phyloP scores from a whole-genome alignment of 2,797 vertebrate genomes.

The Phaenicophaeus curvirostris region DNA sequence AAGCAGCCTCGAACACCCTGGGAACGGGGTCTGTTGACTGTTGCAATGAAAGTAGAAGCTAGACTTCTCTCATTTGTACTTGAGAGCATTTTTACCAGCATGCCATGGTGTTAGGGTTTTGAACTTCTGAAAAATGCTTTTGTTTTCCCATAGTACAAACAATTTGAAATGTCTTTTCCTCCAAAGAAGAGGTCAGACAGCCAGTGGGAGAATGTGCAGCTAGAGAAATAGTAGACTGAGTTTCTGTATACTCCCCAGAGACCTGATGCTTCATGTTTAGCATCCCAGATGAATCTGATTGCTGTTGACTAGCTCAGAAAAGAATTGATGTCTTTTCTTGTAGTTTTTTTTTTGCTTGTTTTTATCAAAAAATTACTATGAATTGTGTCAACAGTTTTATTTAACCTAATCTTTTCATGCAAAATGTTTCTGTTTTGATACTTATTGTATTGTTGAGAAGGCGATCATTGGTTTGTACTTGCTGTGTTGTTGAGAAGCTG shows the following conservation, averaged over 20 bases:
- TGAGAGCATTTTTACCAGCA: neutral
- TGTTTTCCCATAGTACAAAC: neutral
- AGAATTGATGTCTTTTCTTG: neutral
- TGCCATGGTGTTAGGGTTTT: neutral
- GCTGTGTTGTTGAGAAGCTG: too few species aligned
- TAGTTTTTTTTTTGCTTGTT: neutral
- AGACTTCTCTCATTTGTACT: neutral
- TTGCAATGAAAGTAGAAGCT: neutral
- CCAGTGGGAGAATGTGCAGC: neutral
- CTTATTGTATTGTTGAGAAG: neutral
- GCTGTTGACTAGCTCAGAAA: neutral
- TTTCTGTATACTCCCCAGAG: neutral
- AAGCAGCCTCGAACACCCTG: neutral
- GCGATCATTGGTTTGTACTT: too few species aligned
- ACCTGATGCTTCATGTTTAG: neutral
- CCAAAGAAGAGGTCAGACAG: neutral
- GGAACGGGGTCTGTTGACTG: neutral
- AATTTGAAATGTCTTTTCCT: neutral
- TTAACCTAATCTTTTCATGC: neutral
- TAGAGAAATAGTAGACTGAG: neutral
- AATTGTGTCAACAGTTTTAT: neutral
- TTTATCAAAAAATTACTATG: neutral
- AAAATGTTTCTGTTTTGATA: neutral
- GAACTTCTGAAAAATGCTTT: neutral
- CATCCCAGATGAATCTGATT: neutral